Percentiles rank a stretch among this genome's conserved stretches.
phyloP scores from a whole-genome alignment of 2,113 vertebrate genomes.

The Brachionichthys hirsutus region DNA sequence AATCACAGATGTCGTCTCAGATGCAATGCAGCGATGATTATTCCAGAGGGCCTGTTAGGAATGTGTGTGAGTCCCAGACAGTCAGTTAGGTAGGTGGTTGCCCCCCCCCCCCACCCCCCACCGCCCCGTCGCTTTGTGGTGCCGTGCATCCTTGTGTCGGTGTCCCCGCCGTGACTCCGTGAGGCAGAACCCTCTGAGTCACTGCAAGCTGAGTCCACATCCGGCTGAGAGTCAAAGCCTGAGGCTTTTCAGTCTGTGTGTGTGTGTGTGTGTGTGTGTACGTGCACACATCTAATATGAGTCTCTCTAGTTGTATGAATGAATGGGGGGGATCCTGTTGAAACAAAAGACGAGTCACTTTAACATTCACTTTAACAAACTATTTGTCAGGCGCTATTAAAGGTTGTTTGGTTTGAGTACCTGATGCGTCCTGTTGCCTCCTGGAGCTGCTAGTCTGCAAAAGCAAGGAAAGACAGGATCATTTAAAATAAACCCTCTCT shows the following conservation, averaged over 20 bases:
- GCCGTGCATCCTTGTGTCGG: slow-evolving; percentile 18
- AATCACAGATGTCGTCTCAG: slow-evolving; percentile 32
- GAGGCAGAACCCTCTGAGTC: slow-evolving; percentile 13
- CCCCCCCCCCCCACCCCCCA: slow-evolving; percentile 19
- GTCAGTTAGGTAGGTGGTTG: slow-evolving; percentile 23
- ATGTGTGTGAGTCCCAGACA: slow-evolving; percentile 33
- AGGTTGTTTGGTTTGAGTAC: slow-evolving; percentile 15
- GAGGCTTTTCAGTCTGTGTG: slow-evolving; percentile 24
- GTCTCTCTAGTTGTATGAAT: slow-evolving; percentile 13
- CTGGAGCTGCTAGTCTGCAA: slow-evolving; percentile 65
- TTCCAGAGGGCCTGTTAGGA: slow-evolving; percentile 47
- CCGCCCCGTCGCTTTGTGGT: too few relatives aligned
- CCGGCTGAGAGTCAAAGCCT: slow-evolving; percentile 19
- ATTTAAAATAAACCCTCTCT: neutral
- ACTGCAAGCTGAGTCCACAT: slow-evolving; percentile 24
- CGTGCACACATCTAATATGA: slow-evolving; percentile 20
- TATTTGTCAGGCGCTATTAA: neutral
- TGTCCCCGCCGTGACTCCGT: slow-evolving; percentile 18
- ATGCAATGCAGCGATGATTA: slow-evolving; percentile 43
- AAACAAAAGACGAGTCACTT: slow-evolving; percentile 2
- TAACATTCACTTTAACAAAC: neutral
- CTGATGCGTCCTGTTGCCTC: slow-evolving; percentile 26
- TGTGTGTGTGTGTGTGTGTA: neutral
- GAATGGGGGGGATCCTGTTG: slow-evolving; percentile 32
- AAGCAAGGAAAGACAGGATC: slow-evolving; percentile 5